phyloP scores from a whole-genome alignment of 2,113 vertebrate species.

The Aix galericulata region DNA sequence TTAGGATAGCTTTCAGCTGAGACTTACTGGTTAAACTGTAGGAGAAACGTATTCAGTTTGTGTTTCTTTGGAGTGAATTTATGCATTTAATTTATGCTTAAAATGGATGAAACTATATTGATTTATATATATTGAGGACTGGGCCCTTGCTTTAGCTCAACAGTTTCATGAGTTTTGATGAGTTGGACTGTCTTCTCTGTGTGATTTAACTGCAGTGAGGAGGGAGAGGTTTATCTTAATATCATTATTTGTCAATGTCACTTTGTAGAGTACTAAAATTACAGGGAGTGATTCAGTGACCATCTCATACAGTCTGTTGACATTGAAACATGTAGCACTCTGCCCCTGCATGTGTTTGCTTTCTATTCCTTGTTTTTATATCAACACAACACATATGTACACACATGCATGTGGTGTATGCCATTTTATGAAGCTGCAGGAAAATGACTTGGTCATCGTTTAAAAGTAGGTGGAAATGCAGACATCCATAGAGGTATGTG shows the following conservation, averaged over 20 bases:
- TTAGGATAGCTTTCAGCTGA: background rate
- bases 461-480: background rate
- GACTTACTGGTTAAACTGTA: background rate
- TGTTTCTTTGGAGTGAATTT: background rate
- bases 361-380: background rate
- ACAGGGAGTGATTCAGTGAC: background rate
- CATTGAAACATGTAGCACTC: rapidly evolving
- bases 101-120: background rate
- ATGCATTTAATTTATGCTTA: background rate
- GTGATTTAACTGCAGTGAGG: background rate
- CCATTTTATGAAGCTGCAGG: background rate
- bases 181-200: background rate
- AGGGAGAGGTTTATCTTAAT: no score
- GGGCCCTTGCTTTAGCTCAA: background rate
- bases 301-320: rapidly evolving
- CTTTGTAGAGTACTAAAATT: no score
- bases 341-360: rapidly evolving
- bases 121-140: background rate
- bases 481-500: background rate
- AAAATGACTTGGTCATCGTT: background rate
- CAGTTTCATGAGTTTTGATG: background rate
- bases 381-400: rapidly evolving
- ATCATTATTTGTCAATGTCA: rapidly evolving
- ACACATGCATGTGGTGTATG: rapidly evolving
- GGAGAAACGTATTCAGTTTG: background rate